A percentile compares a stretch with the other conserved stretches of the same genome.
Evolutionary conservation across 1,140 invertebrate species (phyloP).

Genomic region (Ptiloglossa arizonensis): DNA sequence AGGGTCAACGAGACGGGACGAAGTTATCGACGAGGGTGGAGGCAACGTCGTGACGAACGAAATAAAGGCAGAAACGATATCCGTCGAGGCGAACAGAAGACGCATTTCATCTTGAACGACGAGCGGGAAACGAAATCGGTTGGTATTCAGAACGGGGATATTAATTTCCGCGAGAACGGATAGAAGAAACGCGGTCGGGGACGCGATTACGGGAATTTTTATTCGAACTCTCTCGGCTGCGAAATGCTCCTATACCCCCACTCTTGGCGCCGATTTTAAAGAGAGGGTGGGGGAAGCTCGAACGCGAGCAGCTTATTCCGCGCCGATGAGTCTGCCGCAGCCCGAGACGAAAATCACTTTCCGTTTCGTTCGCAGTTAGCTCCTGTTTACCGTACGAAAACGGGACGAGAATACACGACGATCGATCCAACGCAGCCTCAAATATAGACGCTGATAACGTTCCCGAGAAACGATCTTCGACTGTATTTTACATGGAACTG

Average conservation of each 20-base stretch:
- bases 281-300: neutral
- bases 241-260: neutral
- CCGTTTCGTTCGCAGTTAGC: neutral
- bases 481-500: no score
- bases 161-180: conserved; percentile 9
- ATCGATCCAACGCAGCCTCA: no score
- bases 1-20: neutral
- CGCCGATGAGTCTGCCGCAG: neutral
- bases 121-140: conserved; percentile 9
- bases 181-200: neutral
- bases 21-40: neutral
- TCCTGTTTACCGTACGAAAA: neutral
- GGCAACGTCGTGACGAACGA: neutral
- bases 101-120: neutral
- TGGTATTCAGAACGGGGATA: conserved; percentile 14
- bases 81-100: neutral
- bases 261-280: neutral
- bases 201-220: conserved; percentile 17
- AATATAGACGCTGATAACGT: no score
- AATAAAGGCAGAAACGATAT: neutral
- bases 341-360: neutral
- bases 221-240: conserved; percentile 3
- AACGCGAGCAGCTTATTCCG: neutral
- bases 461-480: no score
- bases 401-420: no score